phyloP scores from a whole-genome alignment of 2,113 vertebrate genomes.

The Anseranas semipalmata region DNA sequence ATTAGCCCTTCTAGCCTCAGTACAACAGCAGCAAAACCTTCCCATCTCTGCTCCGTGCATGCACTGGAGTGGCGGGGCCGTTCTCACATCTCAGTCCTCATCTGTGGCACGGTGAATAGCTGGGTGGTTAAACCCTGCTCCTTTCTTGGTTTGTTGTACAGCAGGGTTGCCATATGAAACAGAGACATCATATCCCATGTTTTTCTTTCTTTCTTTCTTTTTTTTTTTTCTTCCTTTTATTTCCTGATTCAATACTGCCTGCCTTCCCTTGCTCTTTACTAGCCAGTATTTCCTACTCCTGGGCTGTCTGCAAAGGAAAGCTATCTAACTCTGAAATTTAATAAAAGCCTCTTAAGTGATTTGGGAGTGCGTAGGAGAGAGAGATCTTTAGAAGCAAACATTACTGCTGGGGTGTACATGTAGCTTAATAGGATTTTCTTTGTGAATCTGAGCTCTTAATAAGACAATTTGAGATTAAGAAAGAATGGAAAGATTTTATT shows the following conservation, averaged over 20 bases:
- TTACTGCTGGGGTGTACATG: constrained; percentile 48
- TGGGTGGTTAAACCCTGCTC: background rate
- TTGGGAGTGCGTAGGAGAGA: constrained; percentile 59
- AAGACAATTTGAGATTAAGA: constrained; percentile 24
- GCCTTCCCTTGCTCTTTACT: constrained; percentile 27
- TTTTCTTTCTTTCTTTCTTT: constrained; percentile 17
- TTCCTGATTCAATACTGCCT: constrained; percentile 53
- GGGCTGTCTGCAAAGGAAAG: constrained; percentile 47
- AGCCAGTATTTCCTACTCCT: constrained; percentile 58
- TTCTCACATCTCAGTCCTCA: background rate
- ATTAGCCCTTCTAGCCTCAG: background rate
- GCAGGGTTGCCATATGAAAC: background rate
- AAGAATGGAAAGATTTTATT: background rate
- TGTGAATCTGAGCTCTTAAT: constrained; percentile 58
- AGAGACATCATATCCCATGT: background rate
- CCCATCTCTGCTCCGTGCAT: background rate
- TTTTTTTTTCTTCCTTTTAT: constrained; percentile 28
- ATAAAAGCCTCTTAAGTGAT: constrained; percentile 71
- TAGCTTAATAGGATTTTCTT: constrained; percentile 51
- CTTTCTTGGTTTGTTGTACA: background rate
- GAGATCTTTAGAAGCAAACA: constrained; percentile 57
- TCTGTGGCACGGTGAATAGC: background rate
- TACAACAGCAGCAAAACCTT: background rate
- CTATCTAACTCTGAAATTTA: constrained; percentile 68
- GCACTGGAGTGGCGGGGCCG: background rate